Evolutionary conservation across 1,140 invertebrate species (phyloP), one percentile per base, ranked within the genome.

Genomic region (Zaprionus ornatus): DNA sequence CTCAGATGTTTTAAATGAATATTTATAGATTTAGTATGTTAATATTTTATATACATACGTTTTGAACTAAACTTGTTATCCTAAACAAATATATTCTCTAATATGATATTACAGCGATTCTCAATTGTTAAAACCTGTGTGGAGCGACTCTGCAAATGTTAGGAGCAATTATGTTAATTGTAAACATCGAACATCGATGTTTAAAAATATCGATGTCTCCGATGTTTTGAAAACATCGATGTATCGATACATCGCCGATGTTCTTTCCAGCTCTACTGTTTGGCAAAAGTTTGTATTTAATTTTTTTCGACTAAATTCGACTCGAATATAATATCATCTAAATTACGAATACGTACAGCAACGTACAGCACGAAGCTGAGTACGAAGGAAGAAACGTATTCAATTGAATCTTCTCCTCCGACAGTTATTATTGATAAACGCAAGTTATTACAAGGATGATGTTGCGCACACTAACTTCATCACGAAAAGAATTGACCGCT

Each of bases 381-480:
- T 21, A 4, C 10, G 45, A 21, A 50, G 3, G 1, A 50, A 13
- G 2, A 1, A 50, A 21, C 45, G 45, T 13, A 3, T 13, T 23
- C 19, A 23, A 19, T 10, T 23, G 9, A 50, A 48, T 23, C 21
- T 50, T 23, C 19, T 52, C 21, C 50, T 25, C 4, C 50, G 21
- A 52, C 40, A 42, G 4, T 17, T 21, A 21, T 54, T 25, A 54
- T 23, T n/a, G 27, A 29, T 29, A 42, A n/a, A 1, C 40, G 15
- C 17, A 45, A 45, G 19, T 15, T 17, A 45, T 17, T 10, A 40
- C 29, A 55, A 80, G 48, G 62, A 88, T 57, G 72, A 79, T 96
- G 94, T 93, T 95, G 93, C 94, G 95, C 93, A 95, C 95, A 84
- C 94, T 94, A 90, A 92, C 94, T 86, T 91, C 95, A 77, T 91